Evolutionary conservation across 2,113 vertebrate genomes (phyloP), one percentile per base, ranked within the genome.

Genomic region (Myotis davidii): DNA sequence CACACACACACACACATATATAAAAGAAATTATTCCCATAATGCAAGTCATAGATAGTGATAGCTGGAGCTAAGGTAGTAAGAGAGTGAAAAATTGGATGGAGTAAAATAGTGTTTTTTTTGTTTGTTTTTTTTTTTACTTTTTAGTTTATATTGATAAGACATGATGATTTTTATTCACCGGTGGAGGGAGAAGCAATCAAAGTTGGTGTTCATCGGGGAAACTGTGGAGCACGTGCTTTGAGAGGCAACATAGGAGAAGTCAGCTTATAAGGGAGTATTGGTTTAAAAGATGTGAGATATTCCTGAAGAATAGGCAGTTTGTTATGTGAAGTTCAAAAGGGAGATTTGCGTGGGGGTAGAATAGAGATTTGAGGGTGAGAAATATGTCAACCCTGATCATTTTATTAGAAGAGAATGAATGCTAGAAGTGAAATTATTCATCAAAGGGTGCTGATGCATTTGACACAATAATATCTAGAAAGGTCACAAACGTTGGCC

Each of bases 351-450:
- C 27, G 42, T 34, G 16, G 12, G 6, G 16, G 29, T 45, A 45
- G 65, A 61, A 69, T 23, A 74, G 54, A 92, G 32, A 90, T 85
- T 61, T 79, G 48, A 52, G 59, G 78, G 27, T n/a, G 52, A 84
- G 72, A 94, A 34, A 45, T 37, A 25, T 13, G 70, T 91, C 52
- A 56, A 29, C 5, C 70, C 29, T 64, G 59, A 91, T 73, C 37
- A 76, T 91, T 91, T 96, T 70, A 83, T 84, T 86, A 74, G 29
- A 79, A 89, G 83, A 81, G 21, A 78, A 93, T 82, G 91, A 73
- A 93, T 82, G 91, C 88, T n/a, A 39, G 59, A 82, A 94, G 34
- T 96, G 56, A 90, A 96, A 92, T 97, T 82, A 85, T 45, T 90
- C 94, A 87, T 88, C 72, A 89, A 32, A 81, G 25, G 29, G 86